A percentile compares a stretch with the other conserved stretches of the same genome.
These are phyloP conservation scores for Gorilla gorilla DNA, from an alignment of 2,113 vertebrate genomes.

Conservation along the genomic window DNA sequence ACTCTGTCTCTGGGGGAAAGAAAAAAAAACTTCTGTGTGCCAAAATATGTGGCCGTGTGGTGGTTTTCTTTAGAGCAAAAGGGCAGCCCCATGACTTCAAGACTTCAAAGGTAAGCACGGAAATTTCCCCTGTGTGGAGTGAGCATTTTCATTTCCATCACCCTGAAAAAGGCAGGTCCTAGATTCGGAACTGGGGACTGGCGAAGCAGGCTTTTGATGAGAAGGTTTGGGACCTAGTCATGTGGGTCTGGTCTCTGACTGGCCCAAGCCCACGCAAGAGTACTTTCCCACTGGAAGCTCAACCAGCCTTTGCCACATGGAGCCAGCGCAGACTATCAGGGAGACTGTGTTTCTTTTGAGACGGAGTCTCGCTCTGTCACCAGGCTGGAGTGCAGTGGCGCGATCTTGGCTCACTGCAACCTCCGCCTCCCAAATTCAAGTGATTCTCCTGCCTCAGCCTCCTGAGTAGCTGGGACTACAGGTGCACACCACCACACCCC, in stretches of 20 bases:
- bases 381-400: no score
- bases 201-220: background rate
- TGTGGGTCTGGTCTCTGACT: background rate
- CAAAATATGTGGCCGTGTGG: background rate
- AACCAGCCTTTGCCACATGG: no score
- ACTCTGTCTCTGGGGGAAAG: no score
- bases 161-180: background rate
- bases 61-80: background rate
- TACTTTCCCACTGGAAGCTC: background rate
- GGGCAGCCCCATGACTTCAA: background rate
- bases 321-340: background rate
- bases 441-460: no score
- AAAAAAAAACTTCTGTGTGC: background rate
- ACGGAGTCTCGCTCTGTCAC: no score
- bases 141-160: background rate
- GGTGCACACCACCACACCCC: accelerated
- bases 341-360: background rate
- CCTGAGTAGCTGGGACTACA: no score
- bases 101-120: no score
- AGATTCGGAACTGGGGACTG: background rate
- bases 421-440: no score
- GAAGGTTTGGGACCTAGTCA: background rate
- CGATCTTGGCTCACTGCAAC: no score
- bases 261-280: background rate
- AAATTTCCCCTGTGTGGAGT: background rate